Evolutionary conservation across 2,113 vertebrate species (phyloP).

Genomic region (Paradoxurus hermaphroditus): DNA sequence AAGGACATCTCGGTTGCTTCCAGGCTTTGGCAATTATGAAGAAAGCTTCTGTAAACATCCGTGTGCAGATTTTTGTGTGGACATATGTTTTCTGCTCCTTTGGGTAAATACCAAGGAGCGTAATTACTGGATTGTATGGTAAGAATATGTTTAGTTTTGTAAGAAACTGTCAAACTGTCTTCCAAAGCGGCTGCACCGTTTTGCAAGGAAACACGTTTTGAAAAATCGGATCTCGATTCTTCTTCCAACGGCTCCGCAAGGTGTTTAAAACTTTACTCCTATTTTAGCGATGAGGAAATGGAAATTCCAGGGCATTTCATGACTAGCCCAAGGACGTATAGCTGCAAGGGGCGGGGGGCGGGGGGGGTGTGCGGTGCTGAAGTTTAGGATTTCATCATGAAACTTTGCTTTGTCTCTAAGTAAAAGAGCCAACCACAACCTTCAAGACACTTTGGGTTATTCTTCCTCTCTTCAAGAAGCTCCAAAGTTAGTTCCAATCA

Average conservation of each 20-base stretch:
- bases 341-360: background rate
- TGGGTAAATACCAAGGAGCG: background rate
- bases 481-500: background rate
- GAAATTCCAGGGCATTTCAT: background rate
- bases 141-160: background rate
- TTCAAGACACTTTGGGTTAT: background rate
- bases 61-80: background rate
- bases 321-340: background rate
- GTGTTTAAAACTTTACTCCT: background rate
- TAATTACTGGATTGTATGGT: background rate
- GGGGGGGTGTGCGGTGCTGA: too few species aligned
- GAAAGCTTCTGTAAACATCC: constrained; percentile 1
- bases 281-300: background rate
- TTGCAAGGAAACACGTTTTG: background rate
- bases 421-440: background rate
- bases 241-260: background rate
- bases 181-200: background rate
- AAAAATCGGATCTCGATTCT: background rate
- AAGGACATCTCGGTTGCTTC: background rate
- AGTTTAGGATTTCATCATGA: background rate
- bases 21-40: background rate
- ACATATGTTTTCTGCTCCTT: background rate
- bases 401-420: background rate
- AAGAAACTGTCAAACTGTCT: background rate
- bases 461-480: background rate